These are phyloP conservation scores for Gallinago nigripennis DNA, from an alignment of 2,797 vertebrate species.

Conservation along the genomic window DNA sequence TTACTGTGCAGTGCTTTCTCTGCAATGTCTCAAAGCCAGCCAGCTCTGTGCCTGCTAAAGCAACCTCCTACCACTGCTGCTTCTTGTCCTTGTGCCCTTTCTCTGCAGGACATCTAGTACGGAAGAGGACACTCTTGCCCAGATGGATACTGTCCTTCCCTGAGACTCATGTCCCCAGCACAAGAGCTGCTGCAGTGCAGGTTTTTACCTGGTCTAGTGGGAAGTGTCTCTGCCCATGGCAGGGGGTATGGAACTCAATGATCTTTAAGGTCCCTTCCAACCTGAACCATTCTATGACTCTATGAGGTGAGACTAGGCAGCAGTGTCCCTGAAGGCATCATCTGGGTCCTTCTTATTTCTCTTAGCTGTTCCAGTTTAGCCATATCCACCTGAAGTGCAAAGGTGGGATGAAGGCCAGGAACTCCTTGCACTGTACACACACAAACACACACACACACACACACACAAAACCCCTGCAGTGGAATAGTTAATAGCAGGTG, in stretches of 20 bases:
- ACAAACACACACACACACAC: too few relatives aligned
- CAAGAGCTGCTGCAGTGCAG: not conserved
- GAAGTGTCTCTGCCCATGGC: too few relatives aligned
- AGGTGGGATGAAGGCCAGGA: not conserved
- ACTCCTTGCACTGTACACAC: not conserved
- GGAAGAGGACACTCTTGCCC: not conserved
- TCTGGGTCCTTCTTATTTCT: not conserved
- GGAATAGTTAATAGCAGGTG: not conserved
- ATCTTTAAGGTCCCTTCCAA: too few relatives aligned
- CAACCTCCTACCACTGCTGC: not conserved
- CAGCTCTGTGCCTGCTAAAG: not conserved
- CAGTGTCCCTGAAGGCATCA: not conserved
- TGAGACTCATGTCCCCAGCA: accelerated
- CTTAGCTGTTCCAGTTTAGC: not conserved
- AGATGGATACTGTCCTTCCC: not conserved
- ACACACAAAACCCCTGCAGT: not conserved
- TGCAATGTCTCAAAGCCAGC: not conserved
- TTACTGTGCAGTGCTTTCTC: not conserved
- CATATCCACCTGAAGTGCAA: not conserved
- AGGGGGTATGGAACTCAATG: too few relatives aligned
- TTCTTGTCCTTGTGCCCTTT: not conserved
- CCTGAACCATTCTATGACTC: too few relatives aligned
- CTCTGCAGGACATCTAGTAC: not conserved
- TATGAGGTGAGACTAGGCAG: not conserved
- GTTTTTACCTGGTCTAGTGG: too few relatives aligned